phyloP scores from a whole-genome alignment of 2,797 vertebrate genomes.

The Somateria mollissima region DNA sequence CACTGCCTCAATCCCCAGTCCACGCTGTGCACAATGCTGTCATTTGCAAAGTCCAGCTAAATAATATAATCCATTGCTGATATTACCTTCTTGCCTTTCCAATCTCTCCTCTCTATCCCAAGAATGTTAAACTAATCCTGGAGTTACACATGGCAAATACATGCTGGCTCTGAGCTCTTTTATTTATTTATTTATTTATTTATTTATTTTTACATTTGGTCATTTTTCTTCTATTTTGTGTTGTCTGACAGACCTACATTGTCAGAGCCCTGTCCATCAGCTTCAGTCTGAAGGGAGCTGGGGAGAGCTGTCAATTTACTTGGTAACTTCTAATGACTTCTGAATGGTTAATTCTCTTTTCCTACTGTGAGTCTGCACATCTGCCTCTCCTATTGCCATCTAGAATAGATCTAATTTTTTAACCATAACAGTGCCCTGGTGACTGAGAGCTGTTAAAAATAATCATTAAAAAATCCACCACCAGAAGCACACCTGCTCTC shows the following conservation, averaged over 20 bases:
- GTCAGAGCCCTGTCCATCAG: neutral
- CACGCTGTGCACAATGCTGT: neutral
- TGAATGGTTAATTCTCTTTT: neutral
- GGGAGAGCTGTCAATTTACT: neutral
- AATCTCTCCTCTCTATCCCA: neutral
- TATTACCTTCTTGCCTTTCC: neutral
- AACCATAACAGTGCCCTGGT: neutral
- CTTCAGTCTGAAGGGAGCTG: neutral
- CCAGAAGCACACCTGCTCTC: neutral
- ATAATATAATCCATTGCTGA: neutral
- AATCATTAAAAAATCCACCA: neutral
- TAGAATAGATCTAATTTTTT: neutral
- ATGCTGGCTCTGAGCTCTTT: neutral
- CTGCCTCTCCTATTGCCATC: neutral
- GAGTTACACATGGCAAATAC: neutral
- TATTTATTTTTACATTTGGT: neutral
- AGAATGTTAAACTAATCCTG: neutral
- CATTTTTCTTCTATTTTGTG: neutral
- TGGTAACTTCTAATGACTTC: neutral
- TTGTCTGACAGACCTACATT: neutral
- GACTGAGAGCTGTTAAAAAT: neutral
- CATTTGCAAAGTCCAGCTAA: slow-evolving; percentile 5
- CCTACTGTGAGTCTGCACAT: neutral
- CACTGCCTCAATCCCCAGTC: neutral
- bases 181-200: too few relatives aligned